A percentile compares a stretch with the other conserved stretches of the same genome.
Conservation (phyloP, 2,113 vertebrate genomes). For the Cebus imitator region DNA sequence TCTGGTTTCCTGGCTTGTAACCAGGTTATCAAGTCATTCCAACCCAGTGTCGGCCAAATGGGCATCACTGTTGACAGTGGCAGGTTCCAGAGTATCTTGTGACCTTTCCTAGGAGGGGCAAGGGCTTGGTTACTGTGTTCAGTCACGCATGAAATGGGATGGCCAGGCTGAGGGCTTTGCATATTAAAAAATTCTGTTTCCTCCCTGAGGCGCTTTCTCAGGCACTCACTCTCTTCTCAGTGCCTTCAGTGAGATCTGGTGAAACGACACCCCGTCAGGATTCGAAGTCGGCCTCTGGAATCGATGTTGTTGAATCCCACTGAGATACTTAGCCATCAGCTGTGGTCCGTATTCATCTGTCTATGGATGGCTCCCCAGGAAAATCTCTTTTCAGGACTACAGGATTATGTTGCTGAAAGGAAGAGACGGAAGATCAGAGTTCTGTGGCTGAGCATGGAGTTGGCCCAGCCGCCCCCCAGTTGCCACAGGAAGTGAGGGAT, state of each 20-base stretch:
- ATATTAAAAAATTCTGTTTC: background rate
- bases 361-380: background rate
- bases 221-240: background rate
- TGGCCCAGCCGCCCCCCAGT: background rate
- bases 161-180: background rate
- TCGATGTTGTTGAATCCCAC: background rate
- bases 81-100: background rate
- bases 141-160: background rate
- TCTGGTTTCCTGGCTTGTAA: background rate
- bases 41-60: rapidly evolving
- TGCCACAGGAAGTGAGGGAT: background rate
- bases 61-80: no score
- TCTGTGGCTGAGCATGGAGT: background rate
- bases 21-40: background rate
- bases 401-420: background rate
- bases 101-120: background rate
- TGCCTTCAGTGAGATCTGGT: background rate
- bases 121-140: background rate
- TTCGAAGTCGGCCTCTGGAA: background rate
- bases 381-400: background rate
- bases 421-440: background rate
- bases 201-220: background rate
- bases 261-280: background rate
- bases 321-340: background rate
- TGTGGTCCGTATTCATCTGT: background rate